Conservation (phyloP, 2,888 invertebrate species). For the Pammene fasciana region DNA sequence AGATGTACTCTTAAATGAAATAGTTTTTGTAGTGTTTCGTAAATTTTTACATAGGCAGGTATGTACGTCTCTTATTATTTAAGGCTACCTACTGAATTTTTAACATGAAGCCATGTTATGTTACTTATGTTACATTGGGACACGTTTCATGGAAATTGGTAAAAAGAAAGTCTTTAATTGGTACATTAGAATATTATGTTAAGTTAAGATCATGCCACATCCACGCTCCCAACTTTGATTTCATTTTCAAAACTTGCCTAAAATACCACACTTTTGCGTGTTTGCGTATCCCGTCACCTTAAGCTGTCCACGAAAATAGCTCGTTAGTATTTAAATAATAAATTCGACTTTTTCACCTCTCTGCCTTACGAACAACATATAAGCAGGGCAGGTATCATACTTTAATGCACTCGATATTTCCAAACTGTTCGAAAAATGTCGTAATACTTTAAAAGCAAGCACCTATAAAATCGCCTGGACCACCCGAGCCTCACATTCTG, state of each 20-base stretch:
- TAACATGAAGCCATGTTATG: too few species aligned
- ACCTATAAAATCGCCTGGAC: slow-evolving; percentile 62
- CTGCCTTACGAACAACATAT: not conserved
- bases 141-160: not conserved
- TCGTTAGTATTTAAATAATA: not conserved
- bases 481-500: slow-evolving; percentile 57
- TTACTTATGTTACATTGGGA: not conserved
- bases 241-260: too few species aligned
- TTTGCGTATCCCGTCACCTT: too few species aligned
- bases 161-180: not conserved
- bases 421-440: slow-evolving; percentile 55
- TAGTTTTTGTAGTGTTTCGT: too few species aligned
- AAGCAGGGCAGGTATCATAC: slow-evolving; percentile 19
- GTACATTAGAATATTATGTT: not conserved
- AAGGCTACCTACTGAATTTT: too few species aligned
- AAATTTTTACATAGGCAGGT: too few species aligned
- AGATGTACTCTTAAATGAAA: not conserved
- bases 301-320: too few species aligned
- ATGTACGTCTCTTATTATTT: too few species aligned
- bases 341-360: not conserved
- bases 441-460: slow-evolving; percentile 59
- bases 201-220: too few species aligned
- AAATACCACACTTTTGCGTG: too few species aligned
- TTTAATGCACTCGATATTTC: slow-evolving; percentile 50
- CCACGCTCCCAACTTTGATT: too few species aligned